These are phyloP conservation scores for Nymphalis polychloros DNA, from an alignment of 2,888 invertebrate genomes.

Conservation along the genomic window DNA sequence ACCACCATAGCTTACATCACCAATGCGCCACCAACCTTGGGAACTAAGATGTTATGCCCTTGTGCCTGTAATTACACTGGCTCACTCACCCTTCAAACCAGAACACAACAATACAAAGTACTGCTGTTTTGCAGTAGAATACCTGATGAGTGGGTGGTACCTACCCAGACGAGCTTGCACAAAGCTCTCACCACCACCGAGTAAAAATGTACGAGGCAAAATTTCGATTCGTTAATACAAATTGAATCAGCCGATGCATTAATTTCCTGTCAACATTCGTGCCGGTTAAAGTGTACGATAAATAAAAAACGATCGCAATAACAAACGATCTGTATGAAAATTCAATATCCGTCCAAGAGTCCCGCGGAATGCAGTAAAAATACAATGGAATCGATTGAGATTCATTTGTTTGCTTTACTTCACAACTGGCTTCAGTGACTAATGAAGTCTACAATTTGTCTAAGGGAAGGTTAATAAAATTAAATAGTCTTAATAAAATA, in stretches of 20 bases:
- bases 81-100: no score
- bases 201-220: constrained; percentile 24
- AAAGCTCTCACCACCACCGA: no score
- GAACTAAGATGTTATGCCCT: no score
- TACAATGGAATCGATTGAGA: constrained; percentile 59
- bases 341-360: constrained; percentile 74
- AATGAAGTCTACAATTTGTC: constrained; percentile 6
- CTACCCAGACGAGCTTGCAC: no score
- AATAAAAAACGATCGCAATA: constrained; percentile 66
- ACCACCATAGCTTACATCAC: no score
- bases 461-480: not conserved
- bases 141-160: no score
- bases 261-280: constrained; percentile 74
- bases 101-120: no score
- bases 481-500: no score
- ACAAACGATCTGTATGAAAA: constrained; percentile 75
- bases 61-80: no score
- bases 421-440: constrained; percentile 17
- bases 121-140: no score
- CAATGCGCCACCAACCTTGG: no score
- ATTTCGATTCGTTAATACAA: constrained; percentile 53
- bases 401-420: constrained; percentile 48
- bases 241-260: constrained; percentile 66
- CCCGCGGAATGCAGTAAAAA: constrained; percentile 59
- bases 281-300: constrained; percentile 63